phyloP scores from a whole-genome alignment of 2,888 invertebrate genomes.

The Idaea biselata region DNA sequence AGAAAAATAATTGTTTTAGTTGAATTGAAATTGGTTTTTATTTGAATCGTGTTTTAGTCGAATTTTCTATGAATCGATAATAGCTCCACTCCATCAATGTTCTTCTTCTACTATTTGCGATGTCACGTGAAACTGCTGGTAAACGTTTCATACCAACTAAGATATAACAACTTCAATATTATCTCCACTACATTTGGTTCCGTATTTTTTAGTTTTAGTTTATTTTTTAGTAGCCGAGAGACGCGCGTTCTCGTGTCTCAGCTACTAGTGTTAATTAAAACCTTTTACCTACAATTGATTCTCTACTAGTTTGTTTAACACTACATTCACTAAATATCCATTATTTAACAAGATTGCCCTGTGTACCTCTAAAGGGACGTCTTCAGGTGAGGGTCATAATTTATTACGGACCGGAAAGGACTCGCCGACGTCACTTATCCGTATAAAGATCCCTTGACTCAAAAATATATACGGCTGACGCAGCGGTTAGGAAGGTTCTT shows the following conservation, averaged over 20 bases:
- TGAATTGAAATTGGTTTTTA: no score
- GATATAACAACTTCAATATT: not conserved
- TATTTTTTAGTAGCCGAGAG: no score
- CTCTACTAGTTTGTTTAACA: not conserved
- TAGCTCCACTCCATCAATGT: no score
- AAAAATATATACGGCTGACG: not conserved
- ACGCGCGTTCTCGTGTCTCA: no score
- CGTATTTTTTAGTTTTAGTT: no score
- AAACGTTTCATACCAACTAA: not conserved
- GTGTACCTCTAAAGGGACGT: conserved; percentile 1
- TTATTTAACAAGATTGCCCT: conserved; percentile 4
- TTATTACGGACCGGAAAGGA: conserved; percentile 2
- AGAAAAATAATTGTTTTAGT: no score
- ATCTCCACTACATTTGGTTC: not conserved
- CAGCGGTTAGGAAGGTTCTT: not conserved
- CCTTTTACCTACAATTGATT: not conserved
- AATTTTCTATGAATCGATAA: no score
- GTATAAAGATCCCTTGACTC: not conserved
- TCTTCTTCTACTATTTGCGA: no score
- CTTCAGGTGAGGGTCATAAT: conserved; percentile 1
- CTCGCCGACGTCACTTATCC: not conserved
- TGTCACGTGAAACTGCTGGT: no score
- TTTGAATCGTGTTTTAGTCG: no score
- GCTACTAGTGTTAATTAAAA: not conserved
- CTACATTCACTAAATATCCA: conserved; percentile 17